Base-by-base conservation (phyloP, 1,140 invertebrate genomes). In the Catajapyx aquilonaris region DNA sequence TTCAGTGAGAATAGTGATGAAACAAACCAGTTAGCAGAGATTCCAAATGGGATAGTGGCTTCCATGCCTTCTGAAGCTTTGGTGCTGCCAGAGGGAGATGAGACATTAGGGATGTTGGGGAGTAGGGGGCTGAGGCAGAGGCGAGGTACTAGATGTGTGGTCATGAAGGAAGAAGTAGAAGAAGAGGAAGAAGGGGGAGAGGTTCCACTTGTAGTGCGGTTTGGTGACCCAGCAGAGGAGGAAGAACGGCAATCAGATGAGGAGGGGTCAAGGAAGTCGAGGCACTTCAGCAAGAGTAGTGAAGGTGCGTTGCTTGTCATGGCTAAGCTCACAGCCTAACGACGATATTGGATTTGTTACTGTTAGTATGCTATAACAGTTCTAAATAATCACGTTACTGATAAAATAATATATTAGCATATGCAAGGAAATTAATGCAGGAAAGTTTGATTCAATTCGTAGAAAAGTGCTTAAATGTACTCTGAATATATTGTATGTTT, bases 71-170 rank as follows among this genome's bases (percentile, higher is more conserved):
- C 15, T 13, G 18, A 17, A 17, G 20, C 34, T n/a, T 21, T 13
- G 11, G 30, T 18, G 20, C 15, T 19, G 7, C 30, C 33, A 23
- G 40, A 41, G 5, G 40, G 28, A 16, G 39, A 40, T 21, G 45
- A 45, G 13, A 44, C n/a, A n/a, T n/a, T n/a, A n/a, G 47, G 19
- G 40, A 45, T 10, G 47, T 48, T 32, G 42, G 44, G 17, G 46
- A 41, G 13, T 35, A 52, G 17, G 45, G 48, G 18, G 39, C 38
- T 19, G 21, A 37, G 37, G 34, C 25, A 30, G 46, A 45, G 34
- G 52, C 1, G n/a, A 75, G 78, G 53, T 73, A 74, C 34, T 42
- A 46, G 41, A 0, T 46, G 46, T 5, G 46, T 45, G 0, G 41
- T 45, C 10, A 43, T 41, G n/a, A 69, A 69, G 49, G 64, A 65